Percentiles rank a stretch among this genome's conserved stretches.
Evolutionary conservation across 2,113 vertebrate genomes (phyloP).

Genomic region (Mus pahari): DNA sequence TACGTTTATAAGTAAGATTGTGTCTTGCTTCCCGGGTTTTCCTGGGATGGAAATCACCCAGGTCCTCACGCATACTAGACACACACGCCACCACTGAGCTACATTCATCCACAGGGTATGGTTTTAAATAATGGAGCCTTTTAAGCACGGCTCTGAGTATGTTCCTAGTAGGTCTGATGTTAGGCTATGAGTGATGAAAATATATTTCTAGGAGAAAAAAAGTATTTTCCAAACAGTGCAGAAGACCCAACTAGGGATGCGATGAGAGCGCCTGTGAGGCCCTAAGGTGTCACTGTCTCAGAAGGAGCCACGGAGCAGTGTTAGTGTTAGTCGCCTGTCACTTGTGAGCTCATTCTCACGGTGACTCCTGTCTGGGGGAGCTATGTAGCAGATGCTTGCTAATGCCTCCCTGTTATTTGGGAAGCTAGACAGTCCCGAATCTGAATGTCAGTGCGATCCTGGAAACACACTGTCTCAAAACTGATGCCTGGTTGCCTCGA

Average conservation of each 20-base stretch:
- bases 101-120: background rate
- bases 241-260: background rate
- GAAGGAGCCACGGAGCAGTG: background rate
- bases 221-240: background rate
- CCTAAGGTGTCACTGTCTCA: fast-evolving
- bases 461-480: background rate
- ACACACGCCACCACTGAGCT: background rate
- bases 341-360: background rate
- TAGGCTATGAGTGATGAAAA: background rate
- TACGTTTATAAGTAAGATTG: background rate
- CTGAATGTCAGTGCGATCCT: background rate
- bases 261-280: background rate
- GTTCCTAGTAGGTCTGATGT: background rate
- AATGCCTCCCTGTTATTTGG: background rate
- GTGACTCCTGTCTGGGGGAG: background rate
- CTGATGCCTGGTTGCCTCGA: background rate
- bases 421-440: background rate
- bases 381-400: background rate
- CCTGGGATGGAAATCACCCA: background rate
- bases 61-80: background rate
- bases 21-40: background rate
- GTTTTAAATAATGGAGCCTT: background rate
- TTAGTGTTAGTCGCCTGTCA: background rate
- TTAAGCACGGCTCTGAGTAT: background rate
- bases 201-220: background rate